Base-by-base conservation (phyloP, 2,113 vertebrate genomes). In the Podilymbus podiceps region DNA sequence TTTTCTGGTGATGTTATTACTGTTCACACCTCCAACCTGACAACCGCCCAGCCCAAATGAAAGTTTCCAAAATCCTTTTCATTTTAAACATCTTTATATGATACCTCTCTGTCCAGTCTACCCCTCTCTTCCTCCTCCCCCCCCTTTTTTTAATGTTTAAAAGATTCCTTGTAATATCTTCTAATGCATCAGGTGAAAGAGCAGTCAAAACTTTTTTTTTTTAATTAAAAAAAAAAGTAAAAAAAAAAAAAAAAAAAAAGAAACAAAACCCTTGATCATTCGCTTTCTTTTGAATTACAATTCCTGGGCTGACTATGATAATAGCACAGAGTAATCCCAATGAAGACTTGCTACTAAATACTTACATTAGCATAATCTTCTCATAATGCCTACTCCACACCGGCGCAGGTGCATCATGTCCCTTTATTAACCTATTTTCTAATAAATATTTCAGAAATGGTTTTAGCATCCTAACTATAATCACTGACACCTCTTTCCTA, bases 341-440 rank as follows among this genome's bases (percentile, higher is more conserved):
- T 6, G 76, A 94, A 60, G 91, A 72, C 73, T 64, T 21, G 66
- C 84, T 82, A 38, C 87, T 94, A 89, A 96, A 88, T 38, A 85
- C 81, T 38, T 8, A 8, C 73, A 93, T 91, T 93, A 95, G 60
- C 89, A 93, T 95, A 89, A 94, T 88, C 93, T 59, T 30, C 94
- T 93, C 72, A 15, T 64, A 60, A 63, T 15, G 40, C 21, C 56
- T 27, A 6, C 63, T 56, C 63, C 94, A 55, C 50, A 71, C 59
- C 11, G 5, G 76, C 80, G 59, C 80, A 92, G 89, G 77, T 89
- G 87, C 74, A 64, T 73, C 53, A 4, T 46, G 94, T 40, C 91
- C 60, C 85, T 93, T 82, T 75, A 89, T 87, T 89, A 87, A 95
- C 87, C 89, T 79, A 40, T 76, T 97, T 95, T 68, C 93, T 69